Evolutionary conservation across 2,113 vertebrate species (phyloP).

Genomic region (Balaeniceps rex): DNA sequence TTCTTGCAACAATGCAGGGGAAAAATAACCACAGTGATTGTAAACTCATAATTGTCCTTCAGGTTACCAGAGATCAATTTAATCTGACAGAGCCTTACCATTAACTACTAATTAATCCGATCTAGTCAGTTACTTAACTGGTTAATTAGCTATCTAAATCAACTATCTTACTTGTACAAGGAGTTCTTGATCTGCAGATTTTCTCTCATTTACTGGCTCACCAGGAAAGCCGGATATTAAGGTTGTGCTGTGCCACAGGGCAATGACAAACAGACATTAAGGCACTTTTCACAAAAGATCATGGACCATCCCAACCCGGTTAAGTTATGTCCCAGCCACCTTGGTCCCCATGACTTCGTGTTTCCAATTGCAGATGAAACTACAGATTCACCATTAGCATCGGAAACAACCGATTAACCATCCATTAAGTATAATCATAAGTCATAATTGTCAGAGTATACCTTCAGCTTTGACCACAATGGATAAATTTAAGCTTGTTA

Average conservation of each 20-base stretch:
- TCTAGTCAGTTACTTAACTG: neutral
- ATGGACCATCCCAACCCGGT: accelerated
- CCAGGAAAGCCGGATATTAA: neutral
- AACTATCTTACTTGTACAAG: neutral
- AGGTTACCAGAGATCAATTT: neutral
- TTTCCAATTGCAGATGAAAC: neutral
- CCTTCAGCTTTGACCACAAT: neutral
- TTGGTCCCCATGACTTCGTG: neutral
- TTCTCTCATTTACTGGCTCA: neutral
- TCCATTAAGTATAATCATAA: neutral
- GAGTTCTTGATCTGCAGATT: neutral
- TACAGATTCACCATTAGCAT: neutral
- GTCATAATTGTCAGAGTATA: neutral
- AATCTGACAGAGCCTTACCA: neutral
- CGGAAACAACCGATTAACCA: neutral
- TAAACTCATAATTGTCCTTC: neutral
- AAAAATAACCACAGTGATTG: neutral
- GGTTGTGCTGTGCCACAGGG: accelerated
- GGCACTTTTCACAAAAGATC: neutral
- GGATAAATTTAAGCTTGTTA: neutral
- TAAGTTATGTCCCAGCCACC: neutral
- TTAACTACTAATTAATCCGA: neutral
- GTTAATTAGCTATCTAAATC: neutral
- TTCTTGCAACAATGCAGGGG: neutral
- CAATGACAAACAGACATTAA: neutral